Base-by-base conservation (phyloP, 2,113 vertebrate genomes). In the zebrafish (Danio rerio) region DNA sequence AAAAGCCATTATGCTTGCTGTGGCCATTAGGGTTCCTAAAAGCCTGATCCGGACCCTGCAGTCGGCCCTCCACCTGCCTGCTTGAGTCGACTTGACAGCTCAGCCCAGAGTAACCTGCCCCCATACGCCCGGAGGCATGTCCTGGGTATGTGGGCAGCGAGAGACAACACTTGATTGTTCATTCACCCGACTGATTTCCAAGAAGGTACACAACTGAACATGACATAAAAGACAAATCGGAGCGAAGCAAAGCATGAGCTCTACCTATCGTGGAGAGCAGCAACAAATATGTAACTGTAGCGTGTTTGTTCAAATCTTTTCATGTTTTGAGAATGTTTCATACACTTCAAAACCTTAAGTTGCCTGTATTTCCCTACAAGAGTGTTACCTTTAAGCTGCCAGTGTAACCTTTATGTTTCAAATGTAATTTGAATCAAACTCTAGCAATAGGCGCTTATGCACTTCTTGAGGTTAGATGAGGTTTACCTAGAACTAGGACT, bases 21-120 rank as follows among this genome's bases (percentile, higher is more conserved):
- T 69, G 71, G 80, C 76, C 74, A 76, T 82, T 84, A 84, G 90
- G 86, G 81, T 76, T 85, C 87, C 87, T 92, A 88, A 93, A 93
- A 93, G 91, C 85, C 87, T 65, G 43, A 70, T 49, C 16, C 40
- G 21, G 4, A 69, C 80, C 63, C 55, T 9, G 20, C 21, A 49
- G 21, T 50, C 13, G 2, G 16, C 10, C n/a, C 52, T 78, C 50
- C 59, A 78, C 69, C 86, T 73, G 56, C 43, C 81, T 71, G 43
- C n/a, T 74, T 78, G 58, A 85, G 71, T 65, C 11, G n/a, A 42
- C 62, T 66, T 83, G 86, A 87, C 86, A 85, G 83, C 78, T 82
- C 71, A 74, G 77, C 49, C 77, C 77, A 0, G 4, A 66, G 61
- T 79, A 66, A 79, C 77, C 76, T 66, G 61, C 49, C 62, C 31